These are phyloP conservation scores for Palythoa grandis DNA, from an alignment of 92 coral and sea anemone species.

Conservation along the genomic window DNA sequence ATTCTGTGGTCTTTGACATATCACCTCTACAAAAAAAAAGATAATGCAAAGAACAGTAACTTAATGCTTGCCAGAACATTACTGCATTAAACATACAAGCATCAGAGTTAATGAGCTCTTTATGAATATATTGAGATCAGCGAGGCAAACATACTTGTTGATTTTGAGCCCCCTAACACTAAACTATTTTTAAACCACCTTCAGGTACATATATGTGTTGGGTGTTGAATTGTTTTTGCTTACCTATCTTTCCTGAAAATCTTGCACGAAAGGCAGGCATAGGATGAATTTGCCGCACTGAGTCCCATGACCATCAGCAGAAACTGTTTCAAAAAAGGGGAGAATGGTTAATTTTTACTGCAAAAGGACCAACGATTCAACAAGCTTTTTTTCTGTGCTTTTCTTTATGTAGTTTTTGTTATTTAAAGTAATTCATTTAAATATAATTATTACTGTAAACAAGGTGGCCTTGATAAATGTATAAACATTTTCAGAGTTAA, in stretches of 20 bases:
- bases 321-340: conserved; percentile 29
- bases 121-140: too few species aligned
- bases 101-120: too few species aligned
- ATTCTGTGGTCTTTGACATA: conserved; percentile 45
- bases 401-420: too few species aligned
- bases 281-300: conserved; percentile 50
- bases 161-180: too few species aligned
- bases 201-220: too few species aligned
- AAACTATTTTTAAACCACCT: neutral
- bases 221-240: neutral
- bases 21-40: conserved; percentile 37
- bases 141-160: too few species aligned
- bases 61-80: neutral
- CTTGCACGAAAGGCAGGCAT: conserved; percentile 64
- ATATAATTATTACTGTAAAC: neutral
- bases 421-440: neutral
- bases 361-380: neutral
- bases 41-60: neutral
- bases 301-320: conserved; percentile 52
- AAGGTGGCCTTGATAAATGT: neutral
- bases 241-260: conserved; percentile 60
- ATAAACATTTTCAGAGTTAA: too few species aligned
- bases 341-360: neutral
- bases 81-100: too few species aligned
- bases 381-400: too few species aligned